These are phyloP conservation scores for Eristalinus aeneus DNA, from an alignment of 2,888 invertebrate genomes.

Conservation along the genomic window DNA sequence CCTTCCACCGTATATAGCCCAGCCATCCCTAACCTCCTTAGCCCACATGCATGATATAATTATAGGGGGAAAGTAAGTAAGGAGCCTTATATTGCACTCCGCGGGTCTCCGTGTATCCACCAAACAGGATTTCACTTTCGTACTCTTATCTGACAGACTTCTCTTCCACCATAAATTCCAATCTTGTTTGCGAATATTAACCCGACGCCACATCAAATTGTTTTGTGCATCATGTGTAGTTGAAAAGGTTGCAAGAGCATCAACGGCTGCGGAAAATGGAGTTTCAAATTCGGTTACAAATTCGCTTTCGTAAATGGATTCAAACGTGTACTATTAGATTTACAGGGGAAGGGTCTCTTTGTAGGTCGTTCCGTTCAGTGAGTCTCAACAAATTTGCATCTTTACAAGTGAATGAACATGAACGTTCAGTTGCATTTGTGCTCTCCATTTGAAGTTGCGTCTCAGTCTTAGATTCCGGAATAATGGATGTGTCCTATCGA, in stretches of 20 bases:
- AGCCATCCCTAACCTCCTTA: background rate
- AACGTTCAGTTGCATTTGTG: constrained; percentile 11
- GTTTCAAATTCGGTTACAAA: constrained; percentile 25
- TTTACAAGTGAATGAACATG: constrained; percentile 39
- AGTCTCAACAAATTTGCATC: constrained; percentile 33
- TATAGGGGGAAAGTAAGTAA: constrained; percentile 10
- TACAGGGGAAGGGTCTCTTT: constrained; percentile 3
- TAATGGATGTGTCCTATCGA: background rate
- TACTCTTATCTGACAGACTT: constrained; percentile 1
- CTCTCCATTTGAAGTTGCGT: background rate
- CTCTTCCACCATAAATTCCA: constrained; percentile 24
- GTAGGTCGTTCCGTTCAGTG: background rate
- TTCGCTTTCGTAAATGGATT: constrained; percentile 3
- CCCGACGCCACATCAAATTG: constrained; percentile 16
- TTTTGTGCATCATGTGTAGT: constrained; percentile 14
- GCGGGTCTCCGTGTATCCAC: background rate
- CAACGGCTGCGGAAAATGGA: constrained; percentile 21
- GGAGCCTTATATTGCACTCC: constrained; percentile 12
- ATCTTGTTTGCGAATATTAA: constrained; percentile 37
- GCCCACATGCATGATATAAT: constrained; percentile 5
- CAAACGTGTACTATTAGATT: background rate
- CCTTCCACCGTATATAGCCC: background rate
- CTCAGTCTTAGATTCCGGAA: background rate
- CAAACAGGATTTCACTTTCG: background rate
- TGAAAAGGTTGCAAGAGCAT: background rate